Conservation (phyloP, 2,888 invertebrate species). For the Leptura quadrifasciata region DNA sequence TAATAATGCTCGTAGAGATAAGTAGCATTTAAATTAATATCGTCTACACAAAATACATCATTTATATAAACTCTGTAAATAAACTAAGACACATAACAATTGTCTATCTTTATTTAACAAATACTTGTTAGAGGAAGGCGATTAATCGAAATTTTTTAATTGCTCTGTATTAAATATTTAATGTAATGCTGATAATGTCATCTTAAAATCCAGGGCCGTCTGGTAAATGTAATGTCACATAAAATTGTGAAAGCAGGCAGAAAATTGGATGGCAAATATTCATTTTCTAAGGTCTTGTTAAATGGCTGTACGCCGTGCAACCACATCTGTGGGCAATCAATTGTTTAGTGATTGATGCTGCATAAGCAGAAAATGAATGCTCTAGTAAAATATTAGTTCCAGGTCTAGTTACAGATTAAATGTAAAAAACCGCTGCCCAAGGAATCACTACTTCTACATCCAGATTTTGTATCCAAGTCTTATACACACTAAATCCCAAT, state of each 20-base stretch:
- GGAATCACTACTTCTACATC: too few species aligned
- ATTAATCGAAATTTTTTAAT: conserved; percentile 29
- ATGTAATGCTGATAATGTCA: conserved; percentile 35
- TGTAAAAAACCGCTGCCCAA: too few species aligned
- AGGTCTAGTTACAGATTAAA: too few species aligned
- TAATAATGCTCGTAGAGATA: conserved; percentile 29
- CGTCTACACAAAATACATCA: conserved; percentile 40
- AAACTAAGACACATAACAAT: conserved; percentile 36
- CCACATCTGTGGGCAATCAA: too few species aligned
- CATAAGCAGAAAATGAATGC: too few species aligned
- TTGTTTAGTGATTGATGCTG: too few species aligned
- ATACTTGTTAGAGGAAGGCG: conserved; percentile 27
- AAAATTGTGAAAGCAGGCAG: not conserved
- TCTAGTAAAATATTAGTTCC: too few species aligned
- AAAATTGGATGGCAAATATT: too few species aligned
- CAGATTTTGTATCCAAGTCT: too few species aligned
- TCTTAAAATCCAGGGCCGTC: conserved; percentile 42
- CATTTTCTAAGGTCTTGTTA: too few species aligned
- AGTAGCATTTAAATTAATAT: conserved; percentile 43
- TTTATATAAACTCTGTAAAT: conserved; percentile 45
- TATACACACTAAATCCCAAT: too few species aligned
- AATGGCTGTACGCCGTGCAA: too few species aligned
- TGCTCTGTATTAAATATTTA: conserved; percentile 31
- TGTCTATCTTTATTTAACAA: conserved; percentile 38
- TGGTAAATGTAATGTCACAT: not conserved